Evolutionary conservation across 92 coral and sea anemone species (phyloP), one percentile per base, ranked within the genome.

Genomic region (Isaurus tuberculatus): DNA sequence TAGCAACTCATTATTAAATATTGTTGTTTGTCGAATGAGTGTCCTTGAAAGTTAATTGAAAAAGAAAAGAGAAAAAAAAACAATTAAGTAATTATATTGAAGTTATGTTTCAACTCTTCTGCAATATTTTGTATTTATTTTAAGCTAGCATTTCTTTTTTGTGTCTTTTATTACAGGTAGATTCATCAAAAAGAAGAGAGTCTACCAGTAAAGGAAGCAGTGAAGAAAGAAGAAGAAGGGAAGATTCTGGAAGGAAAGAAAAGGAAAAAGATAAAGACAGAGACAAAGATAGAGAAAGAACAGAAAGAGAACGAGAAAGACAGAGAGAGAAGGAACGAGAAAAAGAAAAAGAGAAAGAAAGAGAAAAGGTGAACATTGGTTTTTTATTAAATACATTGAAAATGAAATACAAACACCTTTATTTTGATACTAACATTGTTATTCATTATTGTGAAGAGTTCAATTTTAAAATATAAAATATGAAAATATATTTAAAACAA

Each of bases 221-320:
- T 57, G 89, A 84, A 16, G 98, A 92, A 26, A 86, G 77, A 81
- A 89, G 88, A 74, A 89, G 85, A 30, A 92, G 91, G 65, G 96
- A 92, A 16, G 86, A 86, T 42, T 68, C 88, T 58, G 83, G 63
- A 16, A 29, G 19, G 29, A 72, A 74, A 85, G 75, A 90, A 36
- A 92, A 92, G 25, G 84, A 89, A 67, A 61, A 85, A 13, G 89
- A 72, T 68, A 90, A 73, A 29, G 86, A 86, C 53, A 72, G 83
- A 65, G 81, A 42, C 72, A 87, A 20, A 67, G 85, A 58, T 36
- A 85, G 25, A 53, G 72, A 58, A 46, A 90, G 85, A 70, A 71
- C 71, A 69, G 93, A 77, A 84, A 75, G 79, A 22, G 89, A 86
- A 27, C 79, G 77, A 46, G 58, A 84, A 8, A 73, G 86, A 58